Conservation (phyloP, 2,113 vertebrate genomes). For the Corapipo altera region DNA sequence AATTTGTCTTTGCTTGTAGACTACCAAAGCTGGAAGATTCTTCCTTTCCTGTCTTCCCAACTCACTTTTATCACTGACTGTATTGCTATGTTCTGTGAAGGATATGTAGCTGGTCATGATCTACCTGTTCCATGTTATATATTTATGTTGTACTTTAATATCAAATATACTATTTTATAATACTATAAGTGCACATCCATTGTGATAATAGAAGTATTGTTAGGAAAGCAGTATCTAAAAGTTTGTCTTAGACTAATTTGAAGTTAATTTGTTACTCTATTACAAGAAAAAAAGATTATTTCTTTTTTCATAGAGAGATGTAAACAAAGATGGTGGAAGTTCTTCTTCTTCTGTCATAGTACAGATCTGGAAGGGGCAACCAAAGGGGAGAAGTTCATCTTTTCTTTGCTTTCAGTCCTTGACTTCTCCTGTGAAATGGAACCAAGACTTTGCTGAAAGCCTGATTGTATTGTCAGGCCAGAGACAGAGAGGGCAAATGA, state of each 20-base stretch:
- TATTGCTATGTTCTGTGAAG: not conserved
- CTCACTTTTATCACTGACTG: not conserved
- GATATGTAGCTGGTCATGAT: fast-evolving
- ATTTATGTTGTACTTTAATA: not conserved
- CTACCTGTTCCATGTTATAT: not conserved
- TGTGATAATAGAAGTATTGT: not conserved
- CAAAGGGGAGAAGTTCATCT: not conserved
- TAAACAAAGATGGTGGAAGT: not conserved
- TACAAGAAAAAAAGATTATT: not conserved
- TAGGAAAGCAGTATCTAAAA: not conserved
- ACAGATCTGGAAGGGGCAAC: not conserved
- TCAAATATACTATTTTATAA: not conserved
- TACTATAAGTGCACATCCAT: not conserved
- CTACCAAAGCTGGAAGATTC: not conserved
- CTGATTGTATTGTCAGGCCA: not conserved
- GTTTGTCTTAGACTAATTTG: not conserved
- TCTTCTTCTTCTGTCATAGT: not conserved
- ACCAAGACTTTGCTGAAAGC: not conserved
- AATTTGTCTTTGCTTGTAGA: not conserved
- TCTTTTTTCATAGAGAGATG: not conserved
- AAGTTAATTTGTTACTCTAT: not conserved
- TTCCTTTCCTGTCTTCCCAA: not conserved
- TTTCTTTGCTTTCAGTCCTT: not conserved
- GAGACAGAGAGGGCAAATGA: not conserved
- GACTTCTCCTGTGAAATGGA: not conserved